phyloP scores from a whole-genome alignment of 2,888 invertebrate genomes.

The Cantharis nigra region DNA sequence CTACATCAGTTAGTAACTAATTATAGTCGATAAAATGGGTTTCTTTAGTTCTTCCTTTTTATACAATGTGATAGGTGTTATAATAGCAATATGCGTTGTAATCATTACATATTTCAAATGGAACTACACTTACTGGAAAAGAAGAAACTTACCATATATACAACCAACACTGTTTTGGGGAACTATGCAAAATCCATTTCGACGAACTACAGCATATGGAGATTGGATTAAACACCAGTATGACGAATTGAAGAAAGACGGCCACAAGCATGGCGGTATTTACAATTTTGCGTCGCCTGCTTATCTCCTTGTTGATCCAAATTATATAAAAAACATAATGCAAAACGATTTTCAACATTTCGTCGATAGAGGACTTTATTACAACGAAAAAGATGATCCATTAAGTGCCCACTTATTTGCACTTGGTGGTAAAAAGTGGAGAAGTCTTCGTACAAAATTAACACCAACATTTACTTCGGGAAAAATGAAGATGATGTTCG shows the following conservation, averaged over 20 bases:
- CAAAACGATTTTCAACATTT: slow-evolving; percentile 54
- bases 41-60: neutral
- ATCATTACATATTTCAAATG: neutral
- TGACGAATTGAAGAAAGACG: slow-evolving; percentile 22
- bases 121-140: neutral
- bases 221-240: slow-evolving; percentile 24
- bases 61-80: neutral
- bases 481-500: slow-evolving; percentile 57
- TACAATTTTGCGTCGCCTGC: slow-evolving; percentile 1
- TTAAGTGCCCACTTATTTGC: slow-evolving; percentile 49
- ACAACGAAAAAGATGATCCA: slow-evolving; percentile 51
- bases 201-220: neutral
- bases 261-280: slow-evolving; percentile 26
- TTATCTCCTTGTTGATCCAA: neutral
- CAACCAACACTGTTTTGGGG: neutral
- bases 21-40: neutral
- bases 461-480: slow-evolving; percentile 58
- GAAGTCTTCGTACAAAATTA: slow-evolving; percentile 55
- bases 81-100: neutral
- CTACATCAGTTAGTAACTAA: neutral
- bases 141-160: neutral
- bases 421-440: slow-evolving; percentile 57
- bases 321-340: slow-evolving; percentile 50
- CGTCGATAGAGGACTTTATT: slow-evolving; percentile 52
- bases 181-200: neutral